A percentile compares a stretch with the other conserved stretches of the same genome.
Evolutionary conservation across 2,113 vertebrate species (phyloP).

Genomic region (Macaca nemestrina): DNA sequence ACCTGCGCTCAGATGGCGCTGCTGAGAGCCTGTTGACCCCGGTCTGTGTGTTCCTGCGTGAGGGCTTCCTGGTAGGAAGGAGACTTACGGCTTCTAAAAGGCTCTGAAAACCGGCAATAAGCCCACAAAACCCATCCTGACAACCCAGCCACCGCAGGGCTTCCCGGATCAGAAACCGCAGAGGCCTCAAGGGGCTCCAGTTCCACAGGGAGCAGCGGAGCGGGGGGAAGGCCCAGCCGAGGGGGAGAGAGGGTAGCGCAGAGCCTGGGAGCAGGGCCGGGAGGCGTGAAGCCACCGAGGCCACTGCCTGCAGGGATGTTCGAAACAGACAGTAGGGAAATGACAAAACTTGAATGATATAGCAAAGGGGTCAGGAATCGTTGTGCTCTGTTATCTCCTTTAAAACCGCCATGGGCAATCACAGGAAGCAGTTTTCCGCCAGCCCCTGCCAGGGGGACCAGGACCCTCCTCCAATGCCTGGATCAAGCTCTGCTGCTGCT

Average conservation of each 20-base stretch:
- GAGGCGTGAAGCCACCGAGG: no score
- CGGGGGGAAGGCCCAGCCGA: neutral
- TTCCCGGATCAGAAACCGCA: neutral
- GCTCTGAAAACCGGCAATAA: neutral
- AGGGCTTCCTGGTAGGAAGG: neutral
- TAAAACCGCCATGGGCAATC: no score
- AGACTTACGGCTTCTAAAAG: neutral
- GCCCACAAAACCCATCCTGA: neutral
- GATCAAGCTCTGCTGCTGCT: no score
- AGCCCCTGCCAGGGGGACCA: neutral
- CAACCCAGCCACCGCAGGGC: rapidly evolving
- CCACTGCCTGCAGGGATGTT: rapidly evolving
- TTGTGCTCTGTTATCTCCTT: rapidly evolving
- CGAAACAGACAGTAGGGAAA: neutral
- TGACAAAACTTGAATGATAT: neutral
- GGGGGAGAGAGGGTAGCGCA: neutral
- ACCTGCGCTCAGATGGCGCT: neutral
- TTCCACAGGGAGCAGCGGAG: neutral
- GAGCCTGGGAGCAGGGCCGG: neutral
- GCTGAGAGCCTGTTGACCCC: neutral
- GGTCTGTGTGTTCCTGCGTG: neutral
- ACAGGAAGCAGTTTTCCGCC: neutral
- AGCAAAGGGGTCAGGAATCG: neutral
- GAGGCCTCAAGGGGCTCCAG: neutral
- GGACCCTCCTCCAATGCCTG: no score